Evolutionary conservation across 64 coral and sea anemone species (phyloP).

Genomic region (Orbicella faveolata): DNA sequence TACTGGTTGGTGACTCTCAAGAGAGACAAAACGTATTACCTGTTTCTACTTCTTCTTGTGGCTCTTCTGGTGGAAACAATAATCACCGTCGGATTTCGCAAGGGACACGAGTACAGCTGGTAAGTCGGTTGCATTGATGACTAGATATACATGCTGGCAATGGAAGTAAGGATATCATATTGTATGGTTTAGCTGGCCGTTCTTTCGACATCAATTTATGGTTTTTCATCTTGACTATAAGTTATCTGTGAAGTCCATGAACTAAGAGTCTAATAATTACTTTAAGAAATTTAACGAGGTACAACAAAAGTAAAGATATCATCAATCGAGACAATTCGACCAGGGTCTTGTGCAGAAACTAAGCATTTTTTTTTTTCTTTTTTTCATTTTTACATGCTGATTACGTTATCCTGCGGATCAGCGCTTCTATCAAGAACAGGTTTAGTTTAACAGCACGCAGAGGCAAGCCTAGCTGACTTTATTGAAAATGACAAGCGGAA

Average conservation of each 20-base stretch:
- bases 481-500: slow-evolving; percentile 2
- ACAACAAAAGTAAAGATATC: background rate
- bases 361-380: too few relatives aligned
- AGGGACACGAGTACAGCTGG: slow-evolving; percentile 93
- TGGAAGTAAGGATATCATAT: too few relatives aligned
- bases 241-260: too few relatives aligned
- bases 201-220: too few relatives aligned
- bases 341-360: too few relatives aligned
- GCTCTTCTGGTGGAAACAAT: slow-evolving; percentile 80
- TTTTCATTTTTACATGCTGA: too few relatives aligned
- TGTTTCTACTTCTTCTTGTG: slow-evolving; percentile 66
- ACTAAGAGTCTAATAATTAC: background rate
- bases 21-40: slow-evolving; percentile 60
- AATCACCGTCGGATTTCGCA: slow-evolving; percentile 80
- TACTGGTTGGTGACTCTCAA: slow-evolving; percentile 86
- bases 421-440: too few relatives aligned
- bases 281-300: background rate
- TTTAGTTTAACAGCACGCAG: background rate
- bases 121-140: slow-evolving; percentile 32
- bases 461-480: background rate
- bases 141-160: too few relatives aligned
- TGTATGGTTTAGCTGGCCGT: too few relatives aligned
- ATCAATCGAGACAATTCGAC: background rate
- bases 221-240: too few relatives aligned
- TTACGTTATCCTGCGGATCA: too few relatives aligned